Evolutionary conservation across 2,113 vertebrate genomes (phyloP).

Genomic region (Pachycephala philippinensis): DNA sequence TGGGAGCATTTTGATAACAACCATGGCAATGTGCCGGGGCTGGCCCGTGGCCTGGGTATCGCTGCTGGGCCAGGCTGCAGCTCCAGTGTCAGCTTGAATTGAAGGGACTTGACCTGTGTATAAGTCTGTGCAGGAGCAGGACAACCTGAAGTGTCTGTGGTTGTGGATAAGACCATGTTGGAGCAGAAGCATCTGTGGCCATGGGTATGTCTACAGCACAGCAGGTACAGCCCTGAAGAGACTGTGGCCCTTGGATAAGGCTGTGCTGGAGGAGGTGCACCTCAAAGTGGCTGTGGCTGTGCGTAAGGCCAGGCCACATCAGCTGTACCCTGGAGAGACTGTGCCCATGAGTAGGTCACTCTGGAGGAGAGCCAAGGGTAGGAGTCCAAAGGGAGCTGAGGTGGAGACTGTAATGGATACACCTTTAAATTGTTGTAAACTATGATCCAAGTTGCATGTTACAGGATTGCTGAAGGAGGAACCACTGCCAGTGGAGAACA

Average conservation of each 20-base stretch:
- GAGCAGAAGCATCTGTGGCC: not conserved
- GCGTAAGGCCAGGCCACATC: not conserved
- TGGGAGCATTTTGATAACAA: constrained; percentile 20
- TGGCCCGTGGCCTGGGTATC: not conserved
- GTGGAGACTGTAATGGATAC: not conserved
- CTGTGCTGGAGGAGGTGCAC: not conserved
- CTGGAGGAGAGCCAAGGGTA: not conserved
- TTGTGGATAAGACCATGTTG: not conserved
- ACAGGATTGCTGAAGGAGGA: not conserved
- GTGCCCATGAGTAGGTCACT: not conserved
- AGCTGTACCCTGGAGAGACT: not conserved
- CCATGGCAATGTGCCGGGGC: not conserved
- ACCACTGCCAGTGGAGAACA: not conserved
- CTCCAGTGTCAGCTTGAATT: not conserved
- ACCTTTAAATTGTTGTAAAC: not conserved
- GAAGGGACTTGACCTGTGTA: not conserved
- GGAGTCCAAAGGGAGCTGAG: not conserved
- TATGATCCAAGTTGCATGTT: not conserved
- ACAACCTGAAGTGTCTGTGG: not conserved
- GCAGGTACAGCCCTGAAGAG: not conserved
- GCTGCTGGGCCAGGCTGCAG: not conserved
- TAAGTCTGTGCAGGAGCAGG: not conserved
- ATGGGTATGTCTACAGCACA: not conserved
- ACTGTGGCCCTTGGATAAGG: not conserved
- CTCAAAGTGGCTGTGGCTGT: not conserved